A percentile compares a stretch with the other conserved stretches of the same genome.
Evolutionary conservation across 2,888 invertebrate species (phyloP).

Genomic region (Caenorhabditis parvicauda): DNA sequence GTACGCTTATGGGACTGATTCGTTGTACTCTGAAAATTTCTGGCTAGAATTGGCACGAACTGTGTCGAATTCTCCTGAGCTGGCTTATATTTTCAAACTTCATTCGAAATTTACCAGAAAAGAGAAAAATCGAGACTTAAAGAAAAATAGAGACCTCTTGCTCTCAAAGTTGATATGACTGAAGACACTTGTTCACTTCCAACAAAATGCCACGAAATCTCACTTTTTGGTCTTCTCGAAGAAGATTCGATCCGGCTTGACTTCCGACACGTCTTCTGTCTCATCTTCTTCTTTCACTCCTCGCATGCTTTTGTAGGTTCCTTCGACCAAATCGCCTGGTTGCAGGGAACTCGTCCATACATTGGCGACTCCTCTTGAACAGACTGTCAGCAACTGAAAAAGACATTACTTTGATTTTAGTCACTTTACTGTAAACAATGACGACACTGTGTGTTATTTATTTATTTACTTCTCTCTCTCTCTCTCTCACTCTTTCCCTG

Average conservation of each 20-base stretch:
- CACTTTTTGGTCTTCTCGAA: conserved; percentile 42
- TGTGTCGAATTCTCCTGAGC: too few species aligned
- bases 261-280: conserved; percentile 9
- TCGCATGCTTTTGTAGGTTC: conserved; percentile 10
- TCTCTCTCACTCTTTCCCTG: too few species aligned
- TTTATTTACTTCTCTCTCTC: neutral
- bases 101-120: too few species aligned
- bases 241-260: conserved; percentile 14
- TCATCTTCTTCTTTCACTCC: conserved; percentile 26
- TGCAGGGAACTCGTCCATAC: conserved; percentile 44
- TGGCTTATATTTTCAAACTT: too few species aligned
- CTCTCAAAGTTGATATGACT: neutral
- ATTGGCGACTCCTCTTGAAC: conserved; percentile 45
- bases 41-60: too few species aligned
- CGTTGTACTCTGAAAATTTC: too few species aligned
- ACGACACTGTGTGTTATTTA: neutral
- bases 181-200: neutral
- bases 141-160: neutral
- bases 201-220: neutral
- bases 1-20: too few species aligned
- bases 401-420: neutral
- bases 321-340: conserved; percentile 41
- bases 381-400: conserved; percentile 54
- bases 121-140: neutral
- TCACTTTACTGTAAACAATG: neutral